Percentiles rank a stretch among this genome's conserved stretches.
Conservation (phyloP, 2,797 vertebrate species). For the Pyrocephalus nanus region DNA sequence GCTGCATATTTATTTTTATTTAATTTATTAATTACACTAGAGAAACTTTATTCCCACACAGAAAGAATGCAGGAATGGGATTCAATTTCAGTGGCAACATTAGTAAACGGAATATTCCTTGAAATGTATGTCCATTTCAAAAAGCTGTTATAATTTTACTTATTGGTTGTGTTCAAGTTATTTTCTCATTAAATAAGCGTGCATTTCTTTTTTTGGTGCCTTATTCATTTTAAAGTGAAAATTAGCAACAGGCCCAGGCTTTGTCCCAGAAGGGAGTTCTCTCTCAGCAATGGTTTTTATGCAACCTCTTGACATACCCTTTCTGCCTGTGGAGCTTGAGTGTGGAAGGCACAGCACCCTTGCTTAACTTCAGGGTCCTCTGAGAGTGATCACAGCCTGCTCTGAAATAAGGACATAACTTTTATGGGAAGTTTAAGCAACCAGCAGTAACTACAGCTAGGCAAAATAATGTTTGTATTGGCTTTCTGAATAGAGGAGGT, state of each 20-base stretch:
- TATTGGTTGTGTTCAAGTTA: not conserved
- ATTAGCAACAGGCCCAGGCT: not conserved
- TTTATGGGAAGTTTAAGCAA: slow-evolving; percentile 44
- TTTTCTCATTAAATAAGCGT: not conserved
- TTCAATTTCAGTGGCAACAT: not conserved
- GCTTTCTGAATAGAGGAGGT: not conserved
- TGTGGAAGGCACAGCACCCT: not conserved
- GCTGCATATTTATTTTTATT: not conserved
- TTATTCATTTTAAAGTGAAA: slow-evolving; percentile 1
- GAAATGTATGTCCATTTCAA: not conserved
- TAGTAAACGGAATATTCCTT: not conserved
- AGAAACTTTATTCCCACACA: not conserved
- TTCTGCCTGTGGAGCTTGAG: not conserved
- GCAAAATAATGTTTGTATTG: slow-evolving; percentile 53
- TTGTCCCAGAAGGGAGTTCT: not conserved
- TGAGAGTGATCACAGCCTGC: not conserved
- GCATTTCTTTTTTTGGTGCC: not conserved
- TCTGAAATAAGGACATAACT: not conserved
- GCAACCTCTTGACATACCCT: not conserved
- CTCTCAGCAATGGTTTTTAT: not conserved
- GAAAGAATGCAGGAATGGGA: not conserved
- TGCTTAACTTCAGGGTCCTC: slow-evolving; percentile 32
- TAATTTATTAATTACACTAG: not conserved
- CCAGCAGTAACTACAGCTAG: not conserved
- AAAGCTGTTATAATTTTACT: not conserved